Evolutionary conservation across 2,113 vertebrate genomes (phyloP).

Genomic region (Globicephala melas): DNA sequence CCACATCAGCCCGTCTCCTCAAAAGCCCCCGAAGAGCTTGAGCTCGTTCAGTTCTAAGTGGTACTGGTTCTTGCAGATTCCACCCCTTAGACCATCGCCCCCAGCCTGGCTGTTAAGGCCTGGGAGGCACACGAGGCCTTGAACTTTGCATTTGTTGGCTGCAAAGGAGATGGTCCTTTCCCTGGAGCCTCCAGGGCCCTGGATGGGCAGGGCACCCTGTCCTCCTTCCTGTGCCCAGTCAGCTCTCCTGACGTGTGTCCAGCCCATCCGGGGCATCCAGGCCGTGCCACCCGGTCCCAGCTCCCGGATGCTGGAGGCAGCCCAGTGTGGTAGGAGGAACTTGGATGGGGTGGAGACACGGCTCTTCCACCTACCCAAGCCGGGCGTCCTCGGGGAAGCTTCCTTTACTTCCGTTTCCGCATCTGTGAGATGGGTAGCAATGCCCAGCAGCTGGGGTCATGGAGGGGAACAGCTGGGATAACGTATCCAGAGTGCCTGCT

Average conservation of each 20-base stretch:
- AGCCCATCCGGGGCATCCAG: fast-evolving
- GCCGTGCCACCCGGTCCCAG: too few species aligned
- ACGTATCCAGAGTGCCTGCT: not conserved
- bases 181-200: not conserved
- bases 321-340: not conserved
- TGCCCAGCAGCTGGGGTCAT: too few species aligned
- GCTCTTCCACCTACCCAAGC: too few species aligned
- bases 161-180: not conserved
- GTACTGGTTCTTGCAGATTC: not conserved
- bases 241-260: not conserved
- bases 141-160: not conserved
- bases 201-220: not conserved
- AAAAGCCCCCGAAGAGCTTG: not conserved
- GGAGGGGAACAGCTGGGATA: not conserved
- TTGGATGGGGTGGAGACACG: fast-evolving
- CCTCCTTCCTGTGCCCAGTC: not conserved
- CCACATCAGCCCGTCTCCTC: not conserved
- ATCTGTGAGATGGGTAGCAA: not conserved
- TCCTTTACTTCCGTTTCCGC: fast-evolving
- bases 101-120: not conserved
- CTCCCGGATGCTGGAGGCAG: not conserved
- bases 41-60: not conserved
- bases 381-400: fast-evolving
- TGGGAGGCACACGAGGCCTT: fast-evolving
- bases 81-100: not conserved